Percentiles rank a stretch among this genome's conserved stretches.
These are phyloP conservation scores for Halisarca cf. caerulea DNA, from an alignment of 37 sponge, comb jelly and placozoan species.

Conservation along the genomic window DNA sequence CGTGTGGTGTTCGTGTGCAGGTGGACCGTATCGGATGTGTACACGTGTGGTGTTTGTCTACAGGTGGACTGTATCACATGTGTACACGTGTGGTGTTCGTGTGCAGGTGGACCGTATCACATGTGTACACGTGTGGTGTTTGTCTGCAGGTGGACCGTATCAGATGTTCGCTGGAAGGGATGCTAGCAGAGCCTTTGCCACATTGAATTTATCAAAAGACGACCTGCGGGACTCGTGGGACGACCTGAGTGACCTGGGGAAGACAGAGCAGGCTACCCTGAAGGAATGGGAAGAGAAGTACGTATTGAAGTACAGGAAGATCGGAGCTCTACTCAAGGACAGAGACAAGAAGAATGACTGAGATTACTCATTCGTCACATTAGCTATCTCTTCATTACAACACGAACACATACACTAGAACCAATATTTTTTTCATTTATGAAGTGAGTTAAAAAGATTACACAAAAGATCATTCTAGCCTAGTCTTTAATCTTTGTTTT, in stretches of 20 bases:
- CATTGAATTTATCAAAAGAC: conserved; percentile 1
- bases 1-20: neutral
- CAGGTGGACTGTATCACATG: too few species aligned
- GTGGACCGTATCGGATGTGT: neutral
- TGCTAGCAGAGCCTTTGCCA: conserved; percentile 48
- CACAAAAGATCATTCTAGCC: neutral
- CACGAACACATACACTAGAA: too few species aligned
- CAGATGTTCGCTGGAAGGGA: conserved; percentile 44
- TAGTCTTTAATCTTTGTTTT: neutral
- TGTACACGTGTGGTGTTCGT: too few species aligned
- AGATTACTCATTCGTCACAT: neutral
- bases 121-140: too few species aligned
- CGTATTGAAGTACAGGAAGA: conserved; percentile 26
- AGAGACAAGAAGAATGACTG: neutral
- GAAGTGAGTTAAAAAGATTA: too few species aligned
- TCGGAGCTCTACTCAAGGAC: conserved; percentile 35
- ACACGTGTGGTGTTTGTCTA: neutral
- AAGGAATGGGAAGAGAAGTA: conserved; percentile 47
- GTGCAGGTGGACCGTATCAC: too few species aligned
- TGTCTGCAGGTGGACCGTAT: conserved; percentile 30
- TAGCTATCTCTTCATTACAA: neutral
- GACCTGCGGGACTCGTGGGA: conserved; percentile 23
- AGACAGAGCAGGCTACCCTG: conserved; percentile 2
- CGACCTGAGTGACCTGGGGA: conserved; percentile 21
- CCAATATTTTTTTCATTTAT: too few species aligned